Base-by-base conservation (phyloP, 2,113 vertebrate species). In the Lathamus discolor region DNA sequence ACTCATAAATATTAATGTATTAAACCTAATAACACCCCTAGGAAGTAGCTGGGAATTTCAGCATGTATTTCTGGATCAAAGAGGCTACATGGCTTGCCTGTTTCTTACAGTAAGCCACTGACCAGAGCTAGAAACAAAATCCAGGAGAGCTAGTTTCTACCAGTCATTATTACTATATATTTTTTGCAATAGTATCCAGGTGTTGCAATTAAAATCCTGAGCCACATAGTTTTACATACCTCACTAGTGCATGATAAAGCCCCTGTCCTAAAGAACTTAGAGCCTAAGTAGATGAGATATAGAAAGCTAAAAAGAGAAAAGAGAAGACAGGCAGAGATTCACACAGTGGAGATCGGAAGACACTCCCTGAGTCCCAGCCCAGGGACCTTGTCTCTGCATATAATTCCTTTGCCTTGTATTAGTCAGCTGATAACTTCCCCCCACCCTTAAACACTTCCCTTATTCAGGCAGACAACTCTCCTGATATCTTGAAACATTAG, bases 1-100 rank as follows among this genome's bases (percentile, higher is more conserved):
- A 29, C 63, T 74, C 80, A 89, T 59, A 82, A 91, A 95, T 93
- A 94, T 91, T 92, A 76, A 95, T 83, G 67, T 74, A 88, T 78
- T 92, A 84, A 95, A 87, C 57, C 39, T 94, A 83, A 85, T 77
- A 95, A 89, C 92, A 94, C 64, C 64, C 90, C 46, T 74, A 88
- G 76, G 93, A 94, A 35, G 74, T 78, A 90, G 63, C 49, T 68
- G 66, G 52, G 57, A 76, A 87, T 91, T 92, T 87, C 84, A 89
- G 55, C 44, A 17, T 49, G 52, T 27, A 72, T 48, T 90, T 94
- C 59, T 89, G 70, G 24, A 73, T 83, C 68, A 89, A 48, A 85
- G n/a, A 77, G 51, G 55, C 51, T 73, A 5, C 44, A 41, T 62
- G 39, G 16, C 31, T 82, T 62, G 3, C 16, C 61, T 75, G 17